These are phyloP conservation scores for Montipora cactus DNA, from an alignment of 64 coral and sea anemone genomes.

Conservation along the genomic window DNA sequence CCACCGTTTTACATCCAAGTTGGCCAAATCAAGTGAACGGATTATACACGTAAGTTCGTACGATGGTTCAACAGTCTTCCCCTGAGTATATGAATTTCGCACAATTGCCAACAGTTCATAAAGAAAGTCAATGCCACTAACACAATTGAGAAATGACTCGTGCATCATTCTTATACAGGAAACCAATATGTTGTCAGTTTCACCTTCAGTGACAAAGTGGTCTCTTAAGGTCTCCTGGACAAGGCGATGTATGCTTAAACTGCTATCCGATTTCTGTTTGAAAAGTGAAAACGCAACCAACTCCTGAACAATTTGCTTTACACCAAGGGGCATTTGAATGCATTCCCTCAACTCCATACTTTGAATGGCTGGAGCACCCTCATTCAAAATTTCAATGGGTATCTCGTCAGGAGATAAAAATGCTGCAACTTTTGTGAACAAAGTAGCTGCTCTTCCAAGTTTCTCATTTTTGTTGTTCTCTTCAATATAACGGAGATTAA, in stretches of 20 bases:
- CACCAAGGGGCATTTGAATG: not conserved
- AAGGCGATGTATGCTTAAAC: conserved; percentile 47
- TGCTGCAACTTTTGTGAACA: conserved; percentile 58
- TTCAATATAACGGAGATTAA: conserved; percentile 53
- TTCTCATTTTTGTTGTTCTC: not conserved
- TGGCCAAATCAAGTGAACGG: too few species aligned
- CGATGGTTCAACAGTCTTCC: too few species aligned
- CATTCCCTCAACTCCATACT: not conserved
- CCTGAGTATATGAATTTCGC: too few species aligned
- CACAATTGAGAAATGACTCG: conserved; percentile 6
- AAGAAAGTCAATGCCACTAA: not conserved
- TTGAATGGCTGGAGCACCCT: conserved; percentile 14
- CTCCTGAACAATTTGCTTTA: conserved; percentile 5
- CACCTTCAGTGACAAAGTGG: not conserved
- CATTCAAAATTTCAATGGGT: conserved; percentile 54
- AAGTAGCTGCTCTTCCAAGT: not conserved
- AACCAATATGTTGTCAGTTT: not conserved
- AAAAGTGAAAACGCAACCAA: conserved; percentile 63
- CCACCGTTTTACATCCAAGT: too few species aligned
- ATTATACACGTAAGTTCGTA: too few species aligned
- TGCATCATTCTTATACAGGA: conserved; percentile 55
- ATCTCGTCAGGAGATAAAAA: conserved; percentile 58
- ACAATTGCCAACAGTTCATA: not conserved
- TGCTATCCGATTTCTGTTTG: not conserved
- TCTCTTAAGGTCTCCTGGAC: conserved; percentile 57